Base-by-base conservation (phyloP, 2,888 invertebrate species). In the Xestoiulus laeticollis region DNA sequence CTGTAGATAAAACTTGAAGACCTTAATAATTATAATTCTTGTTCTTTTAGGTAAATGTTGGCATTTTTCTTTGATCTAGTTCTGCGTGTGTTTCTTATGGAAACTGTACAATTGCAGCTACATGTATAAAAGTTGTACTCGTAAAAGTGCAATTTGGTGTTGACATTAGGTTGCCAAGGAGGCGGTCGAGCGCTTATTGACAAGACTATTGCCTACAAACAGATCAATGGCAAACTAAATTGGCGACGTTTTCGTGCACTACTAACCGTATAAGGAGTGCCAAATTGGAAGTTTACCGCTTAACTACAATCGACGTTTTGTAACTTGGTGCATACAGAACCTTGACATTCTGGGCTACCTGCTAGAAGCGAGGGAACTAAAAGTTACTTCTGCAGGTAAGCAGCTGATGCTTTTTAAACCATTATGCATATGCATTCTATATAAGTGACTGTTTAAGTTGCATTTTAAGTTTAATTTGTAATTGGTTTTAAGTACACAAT, bases 111-210 rank as follows among this genome's bases (percentile, higher is more conserved):
- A 48, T 48, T 3, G 48, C n/a, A 38, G 38, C 38, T 38, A 38
- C n/a, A n/a, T n/a, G n/a, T n/a, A n/a, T 38, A 38, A 38, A 38
- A 38, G 6, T 38, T 38, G 38, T 38, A 59, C 22, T 22, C 26
- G 8, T 68, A 12, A 68, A 68, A 68, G 12, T 68, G 26, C 68
- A 26, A 26, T 68, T 68, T 22, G 68, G 22, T 68, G 68, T 68
- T 68, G 68, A 26, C 68, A 68, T 68, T 68, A 26, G 68, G 68
- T 68, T 68, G 68, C 68, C 68, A 68, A 68, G 68, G 68, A 68
- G 68, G 68, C 68, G 68, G 68, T 68, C 68, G 68, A 68, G 12
- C 68, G 22, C 26, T 1, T 68, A 68, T 68, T 68, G 68, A 68
- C 68, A 26, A 22, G 68, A 22, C 68, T 68, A 68, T 68, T 68